Evolutionary conservation across 2,113 vertebrate genomes (phyloP), one percentile per base, ranked within the genome.

Genomic region (Electrona antarctica): DNA sequence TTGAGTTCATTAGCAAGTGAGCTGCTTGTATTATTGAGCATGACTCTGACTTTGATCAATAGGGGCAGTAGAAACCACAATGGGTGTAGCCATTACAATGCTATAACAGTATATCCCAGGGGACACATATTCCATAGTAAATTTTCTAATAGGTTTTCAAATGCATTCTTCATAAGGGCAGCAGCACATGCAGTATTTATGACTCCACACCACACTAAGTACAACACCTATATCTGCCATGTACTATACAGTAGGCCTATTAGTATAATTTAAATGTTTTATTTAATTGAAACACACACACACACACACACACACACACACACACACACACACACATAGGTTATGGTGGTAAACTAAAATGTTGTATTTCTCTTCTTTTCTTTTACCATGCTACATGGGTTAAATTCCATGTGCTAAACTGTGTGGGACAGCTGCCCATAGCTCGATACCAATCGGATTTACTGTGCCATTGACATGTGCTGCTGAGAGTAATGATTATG

Each of bases 401-500:
- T 67, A 1, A 66, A 60, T 69, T 52, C 60, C 66, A 15, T 64
- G 28, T 50, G 62, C 63, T 75, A 66, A 81, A 47, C 58, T 61
- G 48, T 71, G n/a, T 63, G 56, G 28, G 47, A 60, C 62, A 52
- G 60, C 60, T 67, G 74, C 71, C 78, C 78, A 76, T 71, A 83
- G 85, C 76, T 90, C 85, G 15, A 85, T 90, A 89, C 45, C 80
- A 92, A 88, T 81, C 87, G 89, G 82, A 91, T 91, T 89, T 91
- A 82, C 82, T 86, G 75, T 85, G 68, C 76, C 83, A 89, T 79
- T 88, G 87, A 89, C 85, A 83, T 85, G 76, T 80, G 86, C 82
- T 78, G 68, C 67, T 80, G 83, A 87, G 78, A 71, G 65, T 92
- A 93, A 92, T 85, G 91, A 93, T 92, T 91, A 90, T 91, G 87